Percentiles rank a stretch among this genome's conserved stretches.
phyloP scores from a whole-genome alignment of 1,140 invertebrate species.

The Mactra quadrangularis region DNA sequence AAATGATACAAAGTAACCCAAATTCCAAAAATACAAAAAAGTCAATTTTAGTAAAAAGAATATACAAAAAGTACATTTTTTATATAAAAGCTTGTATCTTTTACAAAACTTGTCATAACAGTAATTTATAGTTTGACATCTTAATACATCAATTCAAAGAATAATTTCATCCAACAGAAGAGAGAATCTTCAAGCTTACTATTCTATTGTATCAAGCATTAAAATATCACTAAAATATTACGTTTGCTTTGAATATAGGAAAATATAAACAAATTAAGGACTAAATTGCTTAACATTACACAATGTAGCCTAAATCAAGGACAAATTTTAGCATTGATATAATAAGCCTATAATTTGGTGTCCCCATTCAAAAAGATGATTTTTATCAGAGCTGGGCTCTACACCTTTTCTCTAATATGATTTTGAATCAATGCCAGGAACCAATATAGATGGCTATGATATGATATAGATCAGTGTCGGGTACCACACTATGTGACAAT shows the following conservation, averaged over 20 bases:
- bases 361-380: background rate
- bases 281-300: background rate
- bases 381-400: too few species aligned
- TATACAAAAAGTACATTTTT: too few species aligned
- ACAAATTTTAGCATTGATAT: constrained; percentile 9
- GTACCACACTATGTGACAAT: constrained; percentile 6
- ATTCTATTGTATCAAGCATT: too few species aligned
- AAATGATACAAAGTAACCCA: too few species aligned
- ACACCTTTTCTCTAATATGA: constrained; percentile 1
- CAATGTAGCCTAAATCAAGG: background rate
- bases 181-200: too few species aligned
- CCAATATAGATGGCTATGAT: background rate
- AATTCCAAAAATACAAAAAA: too few species aligned
- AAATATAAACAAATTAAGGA: too few species aligned
- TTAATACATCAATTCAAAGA: constrained; percentile 24
- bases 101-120: too few species aligned
- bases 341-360: constrained; percentile 20
- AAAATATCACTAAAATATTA: too few species aligned
- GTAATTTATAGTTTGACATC: constrained; percentile 33
- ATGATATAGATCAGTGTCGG: constrained; percentile 29
- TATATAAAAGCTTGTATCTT: too few species aligned
- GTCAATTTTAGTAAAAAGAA: too few species aligned
- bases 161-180: background rate
- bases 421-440: constrained; percentile 9
- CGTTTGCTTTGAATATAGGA: too few species aligned